Evolutionary conservation across 2,888 invertebrate species (phyloP).

Genomic region (Parnassius mnemosyne): DNA sequence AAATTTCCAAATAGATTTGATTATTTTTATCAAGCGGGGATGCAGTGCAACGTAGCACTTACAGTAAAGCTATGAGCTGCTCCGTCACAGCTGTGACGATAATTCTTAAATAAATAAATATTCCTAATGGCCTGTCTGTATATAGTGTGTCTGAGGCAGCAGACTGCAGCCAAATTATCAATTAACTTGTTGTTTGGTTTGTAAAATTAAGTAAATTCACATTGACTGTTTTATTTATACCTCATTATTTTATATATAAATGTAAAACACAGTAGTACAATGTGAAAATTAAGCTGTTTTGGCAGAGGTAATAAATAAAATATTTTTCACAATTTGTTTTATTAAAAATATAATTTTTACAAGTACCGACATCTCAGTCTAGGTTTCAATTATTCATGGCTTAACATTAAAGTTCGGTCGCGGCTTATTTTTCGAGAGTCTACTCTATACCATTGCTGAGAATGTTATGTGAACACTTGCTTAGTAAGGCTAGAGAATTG

Average conservation of each 20-base stretch:
- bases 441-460: no score
- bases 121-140: not conserved
- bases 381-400: no score
- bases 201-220: constrained; percentile 2
- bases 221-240: constrained; percentile 6
- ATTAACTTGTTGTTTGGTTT: constrained; percentile 30
- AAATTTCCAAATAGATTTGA: no score
- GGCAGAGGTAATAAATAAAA: not conserved
- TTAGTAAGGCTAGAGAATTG: no score
- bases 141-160: constrained; percentile 2
- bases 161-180: constrained; percentile 14
- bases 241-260: not conserved
- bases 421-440: no score
- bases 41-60: not conserved
- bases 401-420: no score
- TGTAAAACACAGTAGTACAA: not conserved
- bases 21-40: no score
- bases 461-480: no score
- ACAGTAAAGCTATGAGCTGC: not conserved
- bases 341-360: no score
- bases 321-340: not conserved
- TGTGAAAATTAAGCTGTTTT: not conserved
- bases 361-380: no score
- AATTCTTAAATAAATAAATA: constrained; percentile 3
- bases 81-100: constrained; percentile 11